Evolutionary conservation across 2,113 vertebrate species (phyloP).

Genomic region (Myotis brandtii): DNA sequence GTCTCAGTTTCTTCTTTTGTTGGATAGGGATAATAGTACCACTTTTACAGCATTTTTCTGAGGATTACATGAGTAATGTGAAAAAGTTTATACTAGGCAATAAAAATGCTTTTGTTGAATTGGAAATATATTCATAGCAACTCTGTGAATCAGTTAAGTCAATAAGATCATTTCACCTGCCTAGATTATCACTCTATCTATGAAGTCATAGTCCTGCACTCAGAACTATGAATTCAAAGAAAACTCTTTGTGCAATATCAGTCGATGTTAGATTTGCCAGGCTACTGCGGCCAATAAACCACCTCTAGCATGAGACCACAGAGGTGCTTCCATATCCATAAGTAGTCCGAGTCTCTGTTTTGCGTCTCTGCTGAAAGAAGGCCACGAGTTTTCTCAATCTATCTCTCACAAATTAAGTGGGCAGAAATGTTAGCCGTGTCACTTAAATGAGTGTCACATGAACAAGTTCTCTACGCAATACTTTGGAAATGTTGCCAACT

Average conservation of each 20-base stretch:
- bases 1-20: background rate
- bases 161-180: background rate
- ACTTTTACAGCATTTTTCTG: conserved; percentile 7
- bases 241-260: background rate
- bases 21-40: background rate
- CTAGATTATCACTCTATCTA: background rate
- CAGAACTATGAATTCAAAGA: background rate
- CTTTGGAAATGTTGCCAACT: conserved; percentile 57
- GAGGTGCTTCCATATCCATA: background rate
- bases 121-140: background rate
- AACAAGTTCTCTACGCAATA: background rate
- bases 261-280: background rate
- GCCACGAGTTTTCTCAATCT: conserved; percentile 27
- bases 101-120: background rate
- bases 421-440: background rate
- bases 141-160: background rate
- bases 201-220: background rate
- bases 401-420: conserved; percentile 42
- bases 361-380: conserved; percentile 47
- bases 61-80: background rate
- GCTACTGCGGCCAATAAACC: background rate
- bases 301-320: background rate
- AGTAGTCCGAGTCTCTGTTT: conserved; percentile 30
- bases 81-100: background rate
- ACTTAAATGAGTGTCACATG: conserved; percentile 42